Evolutionary conservation across 2,888 invertebrate genomes (phyloP), one percentile per base, ranked within the genome.

Genomic region (Heliconius erato): DNA sequence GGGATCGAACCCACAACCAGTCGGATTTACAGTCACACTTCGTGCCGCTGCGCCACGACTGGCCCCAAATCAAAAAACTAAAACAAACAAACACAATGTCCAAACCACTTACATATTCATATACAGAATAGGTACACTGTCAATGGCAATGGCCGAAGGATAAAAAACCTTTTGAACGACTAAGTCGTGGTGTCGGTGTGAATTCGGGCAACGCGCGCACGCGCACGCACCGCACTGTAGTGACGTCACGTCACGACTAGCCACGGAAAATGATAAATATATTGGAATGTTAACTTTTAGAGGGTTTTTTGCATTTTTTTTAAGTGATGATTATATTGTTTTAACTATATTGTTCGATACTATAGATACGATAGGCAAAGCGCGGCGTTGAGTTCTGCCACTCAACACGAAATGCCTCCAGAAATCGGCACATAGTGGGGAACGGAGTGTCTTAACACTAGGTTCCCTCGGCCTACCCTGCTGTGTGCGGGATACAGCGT

Each of bases 171-270:
- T 81, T 81, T 84, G 67, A 82, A 82, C 78, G 82, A 65, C 80
- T 59, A 49, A 79, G 83, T 88, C 88, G 87, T 88, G 88, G 85
- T 83, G 83, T 79, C 76, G 80, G 85, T 88, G 88, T 87, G 88
- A 88, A 88, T 88, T 88, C 88, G 88, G 88, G 84, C 88, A 88
- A 79, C 81, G 77, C 79, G 84, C 85, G 87, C 88, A 87, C 88
- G 88, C 87, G 87, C 86, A 82, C 83, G 72, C 85, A 72, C 82
- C 84, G 68, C 82, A 82, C 79, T 44, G 82, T 32, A 32, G 32
- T 85, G 85, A 84, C 85, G 84, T 85, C 85, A 81, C 83, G 85
- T 87, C 87, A 87, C 86, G 86, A 87, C 79, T 82, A 49, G 78
- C 79, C 72, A 79, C 40, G 77, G 78, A 85, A 84, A 84, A 84